Evolutionary conservation across 2,888 invertebrate species (phyloP).

Genomic region (Priocnemis perturbator): DNA sequence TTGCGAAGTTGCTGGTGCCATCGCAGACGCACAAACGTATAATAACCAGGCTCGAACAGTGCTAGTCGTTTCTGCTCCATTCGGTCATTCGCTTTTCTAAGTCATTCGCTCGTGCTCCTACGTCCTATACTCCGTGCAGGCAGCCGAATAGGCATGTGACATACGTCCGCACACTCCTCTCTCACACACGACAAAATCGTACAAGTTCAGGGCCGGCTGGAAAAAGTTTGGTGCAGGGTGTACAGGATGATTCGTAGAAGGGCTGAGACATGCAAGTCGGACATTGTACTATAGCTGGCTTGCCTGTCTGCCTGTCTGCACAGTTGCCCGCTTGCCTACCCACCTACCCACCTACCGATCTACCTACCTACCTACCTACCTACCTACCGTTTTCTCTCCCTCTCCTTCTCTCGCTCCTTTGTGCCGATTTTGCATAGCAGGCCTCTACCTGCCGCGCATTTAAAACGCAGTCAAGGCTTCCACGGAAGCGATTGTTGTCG

Average conservation of each 20-base stretch:
- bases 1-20: too few species aligned
- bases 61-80: too few species aligned
- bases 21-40: too few species aligned
- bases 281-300: neutral
- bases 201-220: too few species aligned
- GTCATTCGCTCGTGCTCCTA: too few species aligned
- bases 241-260: neutral
- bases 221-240: neutral
- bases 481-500: conserved; percentile 60
- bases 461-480: conserved; percentile 62
- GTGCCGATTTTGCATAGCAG: conserved; percentile 62
- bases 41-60: too few species aligned
- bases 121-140: too few species aligned
- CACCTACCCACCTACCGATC: conserved; percentile 7
- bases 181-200: too few species aligned
- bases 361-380: conserved; percentile 14
- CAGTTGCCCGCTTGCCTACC: neutral
- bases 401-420: conserved; percentile 50
- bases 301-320: neutral
- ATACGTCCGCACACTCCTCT: neutral
- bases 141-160: too few species aligned
- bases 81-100: too few species aligned
- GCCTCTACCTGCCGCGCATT: conserved; percentile 61
- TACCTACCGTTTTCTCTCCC: conserved; percentile 20
- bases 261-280: neutral